phyloP scores from a whole-genome alignment of 2,888 invertebrate genomes.

The Rhagonycha lutea region DNA sequence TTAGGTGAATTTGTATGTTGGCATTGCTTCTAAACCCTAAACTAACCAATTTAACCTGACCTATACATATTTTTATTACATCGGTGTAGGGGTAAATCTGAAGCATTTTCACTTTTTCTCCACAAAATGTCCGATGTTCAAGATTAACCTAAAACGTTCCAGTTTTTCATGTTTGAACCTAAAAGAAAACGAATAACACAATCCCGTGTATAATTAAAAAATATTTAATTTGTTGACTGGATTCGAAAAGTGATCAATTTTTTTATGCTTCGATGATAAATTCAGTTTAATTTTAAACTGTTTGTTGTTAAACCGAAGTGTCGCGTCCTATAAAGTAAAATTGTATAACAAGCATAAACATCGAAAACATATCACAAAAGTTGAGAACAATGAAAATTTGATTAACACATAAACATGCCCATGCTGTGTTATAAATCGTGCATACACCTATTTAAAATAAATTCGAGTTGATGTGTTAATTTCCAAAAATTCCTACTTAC shows the following conservation, averaged over 20 bases:
- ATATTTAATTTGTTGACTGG: not conserved
- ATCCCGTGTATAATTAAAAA: too few species aligned
- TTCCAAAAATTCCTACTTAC: slow-evolving; percentile 23
- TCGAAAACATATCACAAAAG: not conserved
- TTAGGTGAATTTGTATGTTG: too few species aligned
- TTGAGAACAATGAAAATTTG: not conserved
- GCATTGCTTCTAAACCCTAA: too few species aligned
- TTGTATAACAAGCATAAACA: not conserved
- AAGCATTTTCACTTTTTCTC: too few species aligned
- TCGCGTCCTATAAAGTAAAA: not conserved
- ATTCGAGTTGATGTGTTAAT: not conserved
- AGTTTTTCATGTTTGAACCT: too few species aligned
- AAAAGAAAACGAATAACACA: too few species aligned
- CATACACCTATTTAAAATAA: slow-evolving; percentile 1
- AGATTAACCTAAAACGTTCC: too few species aligned
- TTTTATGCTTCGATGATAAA: not conserved
- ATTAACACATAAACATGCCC: slow-evolving; percentile 5
- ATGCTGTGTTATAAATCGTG: slow-evolving; percentile 3
- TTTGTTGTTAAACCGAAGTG: not conserved
- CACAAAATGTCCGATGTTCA: too few species aligned
- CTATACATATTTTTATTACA: too few species aligned
- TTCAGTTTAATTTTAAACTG: not conserved
- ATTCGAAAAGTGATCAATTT: too few species aligned
- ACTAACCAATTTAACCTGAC: too few species aligned
- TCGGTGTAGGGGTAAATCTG: too few species aligned